phyloP scores from a whole-genome alignment of 2,797 vertebrate species.

The Anguilla megastoma region DNA sequence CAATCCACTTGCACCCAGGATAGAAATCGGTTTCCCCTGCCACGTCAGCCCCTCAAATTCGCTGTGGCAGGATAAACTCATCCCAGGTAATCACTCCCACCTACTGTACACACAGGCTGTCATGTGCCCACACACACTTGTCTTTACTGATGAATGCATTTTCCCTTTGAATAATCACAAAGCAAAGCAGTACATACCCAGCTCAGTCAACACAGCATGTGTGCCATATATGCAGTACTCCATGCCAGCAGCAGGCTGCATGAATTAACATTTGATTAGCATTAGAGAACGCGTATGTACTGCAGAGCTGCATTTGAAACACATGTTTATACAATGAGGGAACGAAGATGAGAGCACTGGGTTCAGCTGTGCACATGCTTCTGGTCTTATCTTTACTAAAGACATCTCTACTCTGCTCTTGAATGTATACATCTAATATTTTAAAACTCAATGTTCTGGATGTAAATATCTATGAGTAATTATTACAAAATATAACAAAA shows the following conservation, averaged over 20 bases:
- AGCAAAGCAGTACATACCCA: neutral
- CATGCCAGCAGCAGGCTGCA: neutral
- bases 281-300: neutral
- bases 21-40: neutral
- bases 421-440: neutral
- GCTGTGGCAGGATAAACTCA: neutral
- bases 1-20: neutral
- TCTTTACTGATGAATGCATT: neutral
- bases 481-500: neutral
- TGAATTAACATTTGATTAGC: conserved; percentile 7
- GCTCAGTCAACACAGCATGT: neutral
- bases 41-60: neutral
- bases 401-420: neutral
- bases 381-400: neutral
- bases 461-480: neutral
- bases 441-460: neutral
- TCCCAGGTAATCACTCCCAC: neutral
- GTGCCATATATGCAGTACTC: neutral
- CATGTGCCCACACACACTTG: neutral
- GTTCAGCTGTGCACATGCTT: neutral
- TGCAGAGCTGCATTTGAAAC: neutral
- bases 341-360: neutral
- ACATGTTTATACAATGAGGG: neutral
- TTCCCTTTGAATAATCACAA: neutral
- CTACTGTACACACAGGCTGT: neutral